Evolutionary conservation across 2,797 vertebrate genomes (phyloP).

Genomic region (Kryptopterus vitreolus): DNA sequence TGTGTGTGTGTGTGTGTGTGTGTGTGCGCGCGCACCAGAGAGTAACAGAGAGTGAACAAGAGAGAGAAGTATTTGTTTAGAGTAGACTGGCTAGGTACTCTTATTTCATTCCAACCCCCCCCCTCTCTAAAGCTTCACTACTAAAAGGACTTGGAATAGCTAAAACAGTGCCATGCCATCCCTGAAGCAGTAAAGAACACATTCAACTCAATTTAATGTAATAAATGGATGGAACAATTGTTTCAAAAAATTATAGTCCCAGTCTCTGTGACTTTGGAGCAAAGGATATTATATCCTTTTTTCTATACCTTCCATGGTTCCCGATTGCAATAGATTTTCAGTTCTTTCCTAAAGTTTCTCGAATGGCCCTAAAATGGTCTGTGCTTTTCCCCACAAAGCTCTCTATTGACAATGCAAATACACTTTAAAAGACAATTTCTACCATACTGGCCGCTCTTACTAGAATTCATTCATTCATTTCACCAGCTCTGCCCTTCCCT

Average conservation of each 20-base stretch:
- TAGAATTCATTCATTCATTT: constrained; percentile 3
- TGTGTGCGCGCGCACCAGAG: constrained; percentile 18
- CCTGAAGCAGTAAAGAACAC: too few species aligned
- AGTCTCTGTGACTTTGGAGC: too few species aligned
- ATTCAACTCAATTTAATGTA: not conserved
- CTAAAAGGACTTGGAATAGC: not conserved
- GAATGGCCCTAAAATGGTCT: not conserved
- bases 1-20: constrained; percentile 27
- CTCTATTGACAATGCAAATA: not conserved
- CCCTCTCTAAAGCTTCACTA: constrained; percentile 8
- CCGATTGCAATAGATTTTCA: too few species aligned
- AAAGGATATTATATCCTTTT: not conserved
- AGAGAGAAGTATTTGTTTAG: constrained; percentile 35
- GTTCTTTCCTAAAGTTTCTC: not conserved
- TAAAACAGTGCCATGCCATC: not conserved
- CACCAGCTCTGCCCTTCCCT: not conserved
- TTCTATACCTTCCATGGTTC: not conserved
- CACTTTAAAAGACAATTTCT: not conserved
- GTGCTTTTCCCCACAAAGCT: too few species aligned
- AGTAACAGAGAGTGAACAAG: constrained; percentile 4
- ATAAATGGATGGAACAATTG: constrained; percentile 1
- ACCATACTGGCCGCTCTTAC: not conserved
- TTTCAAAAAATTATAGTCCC: too few species aligned
- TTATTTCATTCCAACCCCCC: constrained; percentile 49
- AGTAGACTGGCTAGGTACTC: constrained; percentile 36